Evolutionary conservation across 2,888 invertebrate genomes (phyloP).

Genomic region (Osmoderma eremita): DNA sequence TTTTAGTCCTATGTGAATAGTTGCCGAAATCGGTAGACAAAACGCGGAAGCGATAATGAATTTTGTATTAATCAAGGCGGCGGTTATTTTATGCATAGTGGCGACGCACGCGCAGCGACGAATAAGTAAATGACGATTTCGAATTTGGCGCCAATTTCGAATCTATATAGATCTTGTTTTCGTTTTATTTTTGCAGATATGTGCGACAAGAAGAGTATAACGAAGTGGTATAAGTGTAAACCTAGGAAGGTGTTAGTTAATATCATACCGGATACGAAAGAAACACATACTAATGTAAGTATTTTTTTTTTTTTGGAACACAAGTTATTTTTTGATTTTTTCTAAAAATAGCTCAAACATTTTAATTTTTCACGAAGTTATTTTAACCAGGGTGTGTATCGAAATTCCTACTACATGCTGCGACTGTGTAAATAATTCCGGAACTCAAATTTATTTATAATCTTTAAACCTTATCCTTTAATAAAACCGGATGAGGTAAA

Average conservation of each 20-base stretch:
- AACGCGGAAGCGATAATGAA: conserved; percentile 15
- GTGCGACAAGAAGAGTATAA: conserved; percentile 7
- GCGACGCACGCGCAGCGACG: conserved; percentile 11
- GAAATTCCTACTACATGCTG: too few species aligned
- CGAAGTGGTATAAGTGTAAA: conserved; percentile 3
- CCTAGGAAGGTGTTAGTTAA: conserved; percentile 23
- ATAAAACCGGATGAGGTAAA: conserved; percentile 2
- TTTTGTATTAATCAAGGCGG: neutral
- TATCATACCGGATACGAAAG: conserved; percentile 20
- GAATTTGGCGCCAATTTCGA: neutral
- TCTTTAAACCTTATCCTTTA: neutral
- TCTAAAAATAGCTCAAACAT: too few species aligned
- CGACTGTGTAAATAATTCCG: neutral
- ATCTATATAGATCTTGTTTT: conserved; percentile 19
- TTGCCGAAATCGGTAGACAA: conserved; percentile 9
- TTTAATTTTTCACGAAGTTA: neutral
- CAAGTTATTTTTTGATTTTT: too few species aligned
- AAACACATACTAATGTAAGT: conserved; percentile 19
- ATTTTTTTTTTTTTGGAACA: neutral
- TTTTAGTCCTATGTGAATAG: conserved; percentile 22
- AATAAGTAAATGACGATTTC: conserved; percentile 20
- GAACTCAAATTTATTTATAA: too few species aligned
- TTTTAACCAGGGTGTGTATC: too few species aligned
- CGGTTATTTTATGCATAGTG: conserved; percentile 21
- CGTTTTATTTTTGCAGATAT: conserved; percentile 18